Evolutionary conservation across 2,888 invertebrate species (phyloP), one percentile per base, ranked within the genome.

Genomic region (Pollenia griseotomentosa): DNA sequence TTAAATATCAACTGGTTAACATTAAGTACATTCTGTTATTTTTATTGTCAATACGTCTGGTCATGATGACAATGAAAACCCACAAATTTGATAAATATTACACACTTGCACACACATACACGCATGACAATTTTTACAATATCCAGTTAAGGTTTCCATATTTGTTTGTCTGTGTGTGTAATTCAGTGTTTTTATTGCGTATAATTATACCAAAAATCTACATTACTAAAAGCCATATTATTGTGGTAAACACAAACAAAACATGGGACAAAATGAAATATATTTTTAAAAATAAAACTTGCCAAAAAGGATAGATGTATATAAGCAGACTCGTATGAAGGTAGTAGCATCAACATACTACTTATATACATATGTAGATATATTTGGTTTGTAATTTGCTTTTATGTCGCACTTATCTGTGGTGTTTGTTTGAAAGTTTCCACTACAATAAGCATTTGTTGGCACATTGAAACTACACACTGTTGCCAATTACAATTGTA

Each of bases 11-110:
- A 55, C 65, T 55, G 75, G 12, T 53, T 23, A 42, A 68, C 51
- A 71, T 44, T 23, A 23, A 70, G 19, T 70, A 44, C 6, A 23
- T 57, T 44, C 9, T 23, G 19, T 70, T 44, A 33, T 46, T 79
- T 59, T 59, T 79, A 14, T 42, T 68, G 78, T 79, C 59, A 48
- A 42, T 68, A 68, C 33, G 55, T 33, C 53, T 53, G 63, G 46
- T 78, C 65, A 65, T 19, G 70, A 83, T 79, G 78, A 74, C 73
- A 73, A 79, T 61, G 55, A 84, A 66, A 84, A 79, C 16, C 84
- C 84, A 40, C 84, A 79, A 84, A 74, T 74, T 33, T 53, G 3
- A 44, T 68, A 61, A 73, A 33, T 53, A 12, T 8, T 51, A 9
- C 44, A 77, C n/a, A 59, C 12, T 12, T 12, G 7, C 16, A 59